phyloP scores from a whole-genome alignment of 2,113 vertebrate genomes.

The Triplophysa rosa region DNA sequence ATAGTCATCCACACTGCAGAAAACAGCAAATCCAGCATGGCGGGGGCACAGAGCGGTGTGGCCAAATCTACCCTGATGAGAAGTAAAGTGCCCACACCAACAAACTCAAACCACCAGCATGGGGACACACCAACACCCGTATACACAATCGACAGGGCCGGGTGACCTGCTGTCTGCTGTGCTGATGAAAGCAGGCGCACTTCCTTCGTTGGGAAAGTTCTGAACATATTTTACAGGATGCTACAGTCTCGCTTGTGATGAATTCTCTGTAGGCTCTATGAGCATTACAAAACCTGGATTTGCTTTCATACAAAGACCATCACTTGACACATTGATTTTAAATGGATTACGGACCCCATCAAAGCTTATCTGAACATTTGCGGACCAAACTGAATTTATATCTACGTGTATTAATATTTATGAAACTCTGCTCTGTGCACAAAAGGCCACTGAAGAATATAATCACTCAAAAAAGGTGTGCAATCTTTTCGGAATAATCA shows the following conservation, averaged over 20 bases:
- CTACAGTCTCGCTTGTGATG: background rate
- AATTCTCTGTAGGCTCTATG: background rate
- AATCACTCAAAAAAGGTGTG: slow-evolving; percentile 6
- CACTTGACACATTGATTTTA: background rate
- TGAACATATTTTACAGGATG: slow-evolving; percentile 56
- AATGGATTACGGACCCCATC: background rate
- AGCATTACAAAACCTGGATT: background rate
- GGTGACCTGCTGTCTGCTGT: slow-evolving; percentile 74
- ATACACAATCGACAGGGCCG: slow-evolving; percentile 62
- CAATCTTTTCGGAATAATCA: slow-evolving; percentile 3
- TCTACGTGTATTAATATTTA: slow-evolving; percentile 17
- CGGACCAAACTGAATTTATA: slow-evolving; percentile 9
- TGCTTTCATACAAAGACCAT: background rate
- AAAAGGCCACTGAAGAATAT: slow-evolving; percentile 36
- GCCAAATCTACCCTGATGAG: slow-evolving; percentile 54
- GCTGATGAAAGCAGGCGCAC: slow-evolving; percentile 72
- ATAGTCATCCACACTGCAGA: slow-evolving; percentile 69
- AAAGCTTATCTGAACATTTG: background rate
- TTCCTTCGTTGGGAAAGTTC: slow-evolving; percentile 71
- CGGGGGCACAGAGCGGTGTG: slow-evolving; percentile 49
- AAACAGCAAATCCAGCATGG: slow-evolving; percentile 73
- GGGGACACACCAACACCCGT: slow-evolving; percentile 55
- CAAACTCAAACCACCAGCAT: slow-evolving; percentile 63
- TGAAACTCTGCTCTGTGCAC: slow-evolving; percentile 4
- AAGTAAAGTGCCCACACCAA: slow-evolving; percentile 56